Conservation (phyloP, 2,113 vertebrate species). For the Agelaius phoeniceus region DNA sequence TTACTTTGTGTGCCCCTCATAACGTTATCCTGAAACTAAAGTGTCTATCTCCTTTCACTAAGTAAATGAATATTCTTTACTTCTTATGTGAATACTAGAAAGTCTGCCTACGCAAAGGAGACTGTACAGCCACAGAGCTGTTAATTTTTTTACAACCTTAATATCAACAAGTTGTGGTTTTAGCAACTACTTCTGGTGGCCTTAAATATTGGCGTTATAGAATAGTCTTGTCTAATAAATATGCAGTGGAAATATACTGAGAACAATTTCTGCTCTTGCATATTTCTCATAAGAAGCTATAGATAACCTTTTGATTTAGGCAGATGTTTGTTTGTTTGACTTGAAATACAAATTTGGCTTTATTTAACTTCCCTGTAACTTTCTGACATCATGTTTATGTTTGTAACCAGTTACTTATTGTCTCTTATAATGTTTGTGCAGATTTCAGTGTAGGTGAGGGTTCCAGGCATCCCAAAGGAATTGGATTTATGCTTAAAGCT, state of each 20-base stretch:
- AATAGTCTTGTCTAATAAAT: neutral
- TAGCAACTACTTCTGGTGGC: neutral
- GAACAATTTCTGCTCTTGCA: neutral
- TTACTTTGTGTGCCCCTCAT: neutral
- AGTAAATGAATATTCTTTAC: neutral
- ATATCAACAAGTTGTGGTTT: neutral
- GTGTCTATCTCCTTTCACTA: neutral
- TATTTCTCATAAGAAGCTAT: neutral
- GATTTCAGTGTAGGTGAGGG: neutral
- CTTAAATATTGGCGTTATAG: neutral
- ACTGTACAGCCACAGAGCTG: neutral
- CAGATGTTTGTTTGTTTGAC: neutral
- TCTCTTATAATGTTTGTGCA: neutral
- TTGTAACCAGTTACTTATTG: neutral
- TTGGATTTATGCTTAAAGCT: neutral
- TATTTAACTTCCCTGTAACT: neutral
- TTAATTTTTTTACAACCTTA: neutral
- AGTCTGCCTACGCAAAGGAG: neutral
- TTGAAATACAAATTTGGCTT: neutral
- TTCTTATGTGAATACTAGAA: neutral
- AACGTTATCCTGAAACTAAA: neutral
- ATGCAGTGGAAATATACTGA: neutral
- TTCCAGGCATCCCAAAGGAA: neutral
- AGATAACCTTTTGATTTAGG: neutral
- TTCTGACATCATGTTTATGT: neutral